These are phyloP conservation scores for Brachionus paranguensis DNA, from an alignment of 1,140 invertebrate species.

Conservation along the genomic window DNA sequence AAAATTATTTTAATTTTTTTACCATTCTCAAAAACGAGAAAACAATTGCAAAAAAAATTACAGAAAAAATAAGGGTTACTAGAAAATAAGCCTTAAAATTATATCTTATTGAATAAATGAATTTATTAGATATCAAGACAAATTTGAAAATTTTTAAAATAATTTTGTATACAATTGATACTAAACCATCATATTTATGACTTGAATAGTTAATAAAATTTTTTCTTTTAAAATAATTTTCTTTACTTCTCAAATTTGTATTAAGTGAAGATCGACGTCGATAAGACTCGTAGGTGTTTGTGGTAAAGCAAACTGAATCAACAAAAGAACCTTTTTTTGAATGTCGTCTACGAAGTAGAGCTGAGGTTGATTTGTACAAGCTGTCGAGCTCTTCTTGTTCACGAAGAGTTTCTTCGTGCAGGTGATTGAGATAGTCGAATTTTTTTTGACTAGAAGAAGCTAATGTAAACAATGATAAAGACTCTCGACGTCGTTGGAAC, in stretches of 20 bases:
- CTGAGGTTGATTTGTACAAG: neutral
- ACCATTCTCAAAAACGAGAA: neutral
- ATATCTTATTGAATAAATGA: neutral
- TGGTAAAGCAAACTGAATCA: neutral
- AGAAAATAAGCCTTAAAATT: slow-evolving; percentile 2
- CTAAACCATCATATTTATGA: neutral
- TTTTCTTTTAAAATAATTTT: neutral
- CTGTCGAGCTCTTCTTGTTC: slow-evolving; percentile 1
- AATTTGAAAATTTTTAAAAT: neutral
- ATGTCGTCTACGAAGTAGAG: neutral
- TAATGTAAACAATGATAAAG: neutral
- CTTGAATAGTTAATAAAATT: neutral
- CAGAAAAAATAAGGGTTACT: neutral
- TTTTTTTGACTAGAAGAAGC: neutral
- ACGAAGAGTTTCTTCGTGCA: neutral
- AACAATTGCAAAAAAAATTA: neutral
- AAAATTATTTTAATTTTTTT: neutral
- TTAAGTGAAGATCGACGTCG: neutral
- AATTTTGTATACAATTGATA: neutral
- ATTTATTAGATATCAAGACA: neutral
- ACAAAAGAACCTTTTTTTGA: neutral
- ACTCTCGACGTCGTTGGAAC: neutral
- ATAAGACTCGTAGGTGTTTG: neutral
- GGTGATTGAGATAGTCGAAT: neutral
- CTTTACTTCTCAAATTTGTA: neutral